Base-by-base conservation (phyloP, 2,888 invertebrate species). In the Lithophane socia region DNA sequence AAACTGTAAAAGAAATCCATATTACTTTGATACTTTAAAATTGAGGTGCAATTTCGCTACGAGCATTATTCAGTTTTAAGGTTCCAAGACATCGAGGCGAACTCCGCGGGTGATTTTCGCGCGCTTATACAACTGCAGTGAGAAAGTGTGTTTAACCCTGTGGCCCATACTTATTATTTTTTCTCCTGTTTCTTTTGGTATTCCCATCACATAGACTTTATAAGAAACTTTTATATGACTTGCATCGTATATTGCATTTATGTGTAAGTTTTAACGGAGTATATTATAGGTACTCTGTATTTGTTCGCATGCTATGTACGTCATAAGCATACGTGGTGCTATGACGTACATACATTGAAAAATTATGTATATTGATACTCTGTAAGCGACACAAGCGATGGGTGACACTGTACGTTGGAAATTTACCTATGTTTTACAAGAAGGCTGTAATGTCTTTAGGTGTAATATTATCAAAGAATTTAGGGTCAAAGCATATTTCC, bases 171-270 rank as follows among this genome's bases (percentile, higher is more conserved):
- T 13, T 54, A 18, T 3, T 42, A 56, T 24, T 12, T 54, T 79
- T 42, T 16, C 12, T 44, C 3, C 10, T 13, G 29, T 80, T 85
- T 65, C n/a, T 63, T 83, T 82, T 80, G 85, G 88, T 87, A 80
- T 87, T 84, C 67, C 71, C 77, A 68, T 78, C 66, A 74, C 73
- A 79, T 82, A 82, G 75, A 83, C 80, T 86, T 82, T 73, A 67
- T 84, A 81, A 82, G 83, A 75, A 85, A 79, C 77, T 65, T 85
- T 73, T 81, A 69, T 80, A 79, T 82, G 73, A 83, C 79, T 81
- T 69, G 85, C 80, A 80, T 80, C 82, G 79, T 84, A 79, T 87
- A 85, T 79, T 80, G 85, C 86, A 87, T 85, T 81, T 86, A 83
- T 81, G 21, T 83, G 73, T 85, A 83, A 81, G 85, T 83, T 80